Evolutionary conservation across 2,113 vertebrate species (phyloP).

Genomic region (Phocoena phocoena): DNA sequence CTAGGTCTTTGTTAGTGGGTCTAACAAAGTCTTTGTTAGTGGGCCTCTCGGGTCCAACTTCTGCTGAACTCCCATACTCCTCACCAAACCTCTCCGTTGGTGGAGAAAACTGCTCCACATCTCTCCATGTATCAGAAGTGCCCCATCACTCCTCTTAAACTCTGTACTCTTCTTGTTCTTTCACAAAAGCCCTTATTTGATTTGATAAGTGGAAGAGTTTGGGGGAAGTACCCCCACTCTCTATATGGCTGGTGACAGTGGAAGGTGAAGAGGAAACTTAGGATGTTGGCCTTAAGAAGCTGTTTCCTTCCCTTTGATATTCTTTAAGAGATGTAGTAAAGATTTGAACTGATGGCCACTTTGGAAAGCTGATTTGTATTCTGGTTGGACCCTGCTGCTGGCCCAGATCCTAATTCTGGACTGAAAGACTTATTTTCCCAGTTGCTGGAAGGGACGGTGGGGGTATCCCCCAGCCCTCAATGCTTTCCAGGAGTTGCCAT

Average conservation of each 20-base stretch:
- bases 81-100: neutral
- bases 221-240: neutral
- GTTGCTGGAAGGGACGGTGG: neutral
- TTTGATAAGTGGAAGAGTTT: neutral
- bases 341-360: neutral
- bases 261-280: neutral
- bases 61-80: neutral
- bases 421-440: neutral
- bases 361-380: neutral
- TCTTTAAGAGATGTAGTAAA: neutral
- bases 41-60: neutral
- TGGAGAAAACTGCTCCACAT: neutral
- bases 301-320: neutral
- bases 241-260: neutral
- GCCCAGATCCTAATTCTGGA: neutral
- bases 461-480: neutral
- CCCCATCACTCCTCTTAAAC: neutral
- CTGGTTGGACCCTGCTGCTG: neutral
- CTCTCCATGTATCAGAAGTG: neutral
- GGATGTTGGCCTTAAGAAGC: neutral
- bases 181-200: neutral
- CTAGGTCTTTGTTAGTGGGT: neutral
- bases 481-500: neutral
- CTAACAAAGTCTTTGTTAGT: neutral
- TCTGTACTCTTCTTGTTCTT: neutral